Evolutionary conservation across 1,140 invertebrate genomes (phyloP), one percentile per base, ranked within the genome.

Genomic region (Tetramorium alpestre): DNA sequence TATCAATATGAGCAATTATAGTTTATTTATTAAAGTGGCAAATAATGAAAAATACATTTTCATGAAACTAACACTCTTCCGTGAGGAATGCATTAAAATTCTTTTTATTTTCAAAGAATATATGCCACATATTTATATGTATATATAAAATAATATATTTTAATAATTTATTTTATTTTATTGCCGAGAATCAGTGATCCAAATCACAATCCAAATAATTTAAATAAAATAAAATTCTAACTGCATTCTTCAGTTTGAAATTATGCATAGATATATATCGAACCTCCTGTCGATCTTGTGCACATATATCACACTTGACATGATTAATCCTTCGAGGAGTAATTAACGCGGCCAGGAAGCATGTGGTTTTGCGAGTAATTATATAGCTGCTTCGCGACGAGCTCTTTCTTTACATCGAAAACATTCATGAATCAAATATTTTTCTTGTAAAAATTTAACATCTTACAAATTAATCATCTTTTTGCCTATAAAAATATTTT

Each of bases 261-360:
- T 62, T 8, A 18, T 18, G 11, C 5, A 60, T 60, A 60, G 28
- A 2, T 47, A 47, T 10, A 28, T 60, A 44, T 77, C 25, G 38
- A 56, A 44, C 16, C 4, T 78, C 25, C 25, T 41, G 44, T 41
- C 28, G 18, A 80, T 80, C 13, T 41, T 41, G 25, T 28, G 16
- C 18, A 67, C 8, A 3, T 54, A 67, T 4, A 54, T 80, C 77
- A 41, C 22, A 56, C 18, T 25, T 81, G 49, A 81, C 22, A 58
- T 70, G 65, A 81, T 70, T 70, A 81, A 81, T 56, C 64, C 22
- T 81, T 81, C 33, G 28, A 8, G 10, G 65, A 81, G 41, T 70
- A 81, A 81, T 70, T 81, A 70, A 70, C 47, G 22, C 22, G 18
- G 22, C 16, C 49, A 81, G 64, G 78, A 81, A 81, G 25, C 38